These are phyloP conservation scores for Melieria omissa DNA, from an alignment of 2,888 invertebrate species.

Conservation along the genomic window DNA sequence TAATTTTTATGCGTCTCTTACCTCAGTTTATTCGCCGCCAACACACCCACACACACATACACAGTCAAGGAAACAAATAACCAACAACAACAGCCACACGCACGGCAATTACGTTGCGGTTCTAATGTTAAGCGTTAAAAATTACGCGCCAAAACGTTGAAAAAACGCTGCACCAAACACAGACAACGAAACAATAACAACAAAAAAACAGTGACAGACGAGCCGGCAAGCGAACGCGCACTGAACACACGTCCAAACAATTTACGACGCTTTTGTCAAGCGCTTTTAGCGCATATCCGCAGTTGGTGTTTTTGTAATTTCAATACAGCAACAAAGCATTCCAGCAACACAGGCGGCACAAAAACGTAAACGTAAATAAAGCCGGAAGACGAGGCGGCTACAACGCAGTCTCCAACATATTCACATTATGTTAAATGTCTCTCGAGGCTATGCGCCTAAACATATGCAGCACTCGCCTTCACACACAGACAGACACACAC, in stretches of 20 bases:
- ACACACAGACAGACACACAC: neutral
- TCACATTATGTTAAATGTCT: conserved; percentile 60
- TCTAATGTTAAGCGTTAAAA: too few species aligned
- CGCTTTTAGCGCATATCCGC: neutral
- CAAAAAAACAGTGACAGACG: too few species aligned
- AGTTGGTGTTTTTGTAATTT: conserved; percentile 47
- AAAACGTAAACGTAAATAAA: neutral
- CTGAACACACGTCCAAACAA: conserved; percentile 52
- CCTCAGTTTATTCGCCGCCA: neutral
- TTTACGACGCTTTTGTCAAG: conserved; percentile 59
- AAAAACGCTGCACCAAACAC: too few species aligned
- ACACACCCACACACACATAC: neutral
- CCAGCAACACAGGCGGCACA: conserved; percentile 42
- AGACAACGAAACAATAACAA: too few species aligned
- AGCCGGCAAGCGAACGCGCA: neutral
- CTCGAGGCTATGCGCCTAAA: conserved; percentile 53
- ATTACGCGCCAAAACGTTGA: too few species aligned
- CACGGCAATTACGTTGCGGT: too few species aligned
- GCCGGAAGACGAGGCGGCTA: neutral
- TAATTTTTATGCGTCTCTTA: neutral
- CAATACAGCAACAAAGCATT: conserved; percentile 40
- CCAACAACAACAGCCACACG: too few species aligned
- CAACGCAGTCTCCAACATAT: conserved; percentile 42
- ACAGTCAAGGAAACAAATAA: neutral
- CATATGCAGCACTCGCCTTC: conserved; percentile 34